Evolutionary conservation across 2,113 vertebrate species (phyloP).

Genomic region (Neopipo cinnamomea): DNA sequence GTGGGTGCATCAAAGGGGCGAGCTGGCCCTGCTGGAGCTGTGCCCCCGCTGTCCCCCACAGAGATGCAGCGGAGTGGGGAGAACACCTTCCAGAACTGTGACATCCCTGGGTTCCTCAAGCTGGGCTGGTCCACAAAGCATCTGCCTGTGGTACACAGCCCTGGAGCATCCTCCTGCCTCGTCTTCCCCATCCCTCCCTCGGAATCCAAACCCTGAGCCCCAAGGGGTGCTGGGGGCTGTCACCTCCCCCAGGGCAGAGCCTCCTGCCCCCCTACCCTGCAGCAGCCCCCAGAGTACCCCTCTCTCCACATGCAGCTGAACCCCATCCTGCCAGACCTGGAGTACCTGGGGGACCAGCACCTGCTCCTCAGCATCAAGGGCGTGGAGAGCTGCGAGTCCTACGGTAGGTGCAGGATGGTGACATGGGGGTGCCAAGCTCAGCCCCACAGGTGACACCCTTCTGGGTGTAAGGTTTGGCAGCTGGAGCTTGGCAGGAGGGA

Average conservation of each 20-base stretch:
- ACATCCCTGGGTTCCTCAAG: constrained; percentile 83
- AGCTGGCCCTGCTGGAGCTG: neutral
- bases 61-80: constrained; percentile 80
- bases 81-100: constrained; percentile 83
- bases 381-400: constrained; percentile 88
- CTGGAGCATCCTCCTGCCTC: neutral
- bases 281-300: neutral
- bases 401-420: constrained; percentile 62
- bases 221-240: neutral
- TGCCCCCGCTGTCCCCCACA: neutral
- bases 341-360: constrained; percentile 84
- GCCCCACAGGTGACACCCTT: neutral
- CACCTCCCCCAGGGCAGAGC: neutral
- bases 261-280: neutral
- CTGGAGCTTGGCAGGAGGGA: neutral
- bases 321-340: constrained; percentile 79
- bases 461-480: neutral
- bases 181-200: neutral
- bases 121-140: constrained; percentile 83
- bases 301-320: constrained; percentile 68
- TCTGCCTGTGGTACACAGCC: constrained; percentile 78
- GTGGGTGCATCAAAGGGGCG: fast-evolving
- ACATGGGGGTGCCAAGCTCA: neutral
- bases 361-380: constrained; percentile 85
- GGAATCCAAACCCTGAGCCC: neutral